These are phyloP conservation scores for Gephyroberyx darwinii DNA, from an alignment of 2,797 vertebrate genomes.

Conservation along the genomic window DNA sequence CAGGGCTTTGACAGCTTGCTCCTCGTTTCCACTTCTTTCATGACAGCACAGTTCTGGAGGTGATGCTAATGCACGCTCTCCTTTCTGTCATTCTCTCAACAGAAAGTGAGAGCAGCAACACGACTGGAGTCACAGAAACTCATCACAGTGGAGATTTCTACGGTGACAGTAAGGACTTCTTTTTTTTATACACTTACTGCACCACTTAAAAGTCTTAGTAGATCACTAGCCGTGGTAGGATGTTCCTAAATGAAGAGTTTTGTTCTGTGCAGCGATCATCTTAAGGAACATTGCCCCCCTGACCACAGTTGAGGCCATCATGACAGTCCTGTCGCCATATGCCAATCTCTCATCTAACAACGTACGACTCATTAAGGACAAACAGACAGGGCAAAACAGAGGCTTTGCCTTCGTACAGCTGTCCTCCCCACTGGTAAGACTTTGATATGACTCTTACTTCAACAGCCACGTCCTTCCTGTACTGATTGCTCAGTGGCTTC, in stretches of 20 bases:
- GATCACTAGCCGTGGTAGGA: not conserved
- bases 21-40: slow-evolving; percentile 16
- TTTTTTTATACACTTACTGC: not conserved
- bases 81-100: slow-evolving; percentile 69
- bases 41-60: slow-evolving; percentile 13
- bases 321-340: slow-evolving; percentile 92
- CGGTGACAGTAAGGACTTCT: slow-evolving; percentile 90
- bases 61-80: slow-evolving; percentile 49
- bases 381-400: slow-evolving; percentile 97
- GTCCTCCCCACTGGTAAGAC: slow-evolving; percentile 93
- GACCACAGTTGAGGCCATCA: slow-evolving; percentile 95
- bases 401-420: slow-evolving; percentile 98
- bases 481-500: not conserved
- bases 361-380: slow-evolving; percentile 99
- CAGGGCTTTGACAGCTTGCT: slow-evolving; percentile 6
- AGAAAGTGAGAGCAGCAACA: slow-evolving; percentile 87
- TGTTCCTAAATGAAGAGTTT: not conserved
- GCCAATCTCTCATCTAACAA: slow-evolving; percentile 95
- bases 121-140: slow-evolving; percentile 87
- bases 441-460: not conserved
- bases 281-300: slow-evolving; percentile 95
- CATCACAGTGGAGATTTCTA: slow-evolving; percentile 94
- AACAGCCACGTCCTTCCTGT: not conserved
- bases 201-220: not conserved
- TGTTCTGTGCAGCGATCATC: slow-evolving; percentile 89